Base-by-base conservation (phyloP, 2,113 vertebrate species). In the Paramisgurnus dabryanus region DNA sequence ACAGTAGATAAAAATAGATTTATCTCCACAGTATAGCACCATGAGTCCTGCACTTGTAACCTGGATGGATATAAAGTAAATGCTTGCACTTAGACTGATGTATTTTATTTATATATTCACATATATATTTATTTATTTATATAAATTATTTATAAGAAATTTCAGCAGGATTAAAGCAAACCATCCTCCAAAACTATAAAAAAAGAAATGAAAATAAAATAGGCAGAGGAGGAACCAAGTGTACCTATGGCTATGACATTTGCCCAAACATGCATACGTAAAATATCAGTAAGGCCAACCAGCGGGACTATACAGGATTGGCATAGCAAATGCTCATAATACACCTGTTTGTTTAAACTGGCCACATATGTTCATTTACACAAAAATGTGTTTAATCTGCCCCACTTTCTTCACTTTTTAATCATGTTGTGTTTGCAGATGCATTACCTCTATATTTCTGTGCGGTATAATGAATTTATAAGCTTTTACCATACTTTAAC, bases 21-120 rank as follows among this genome's bases (percentile, higher is more conserved):
- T 81, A 73, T 81, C 55, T 81, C 27, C 27, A 10, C 10, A 17
- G 22, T 12, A 66, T 53, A 58, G 65, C 79, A 81, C 74, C 53
- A 63, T 64, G 63, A 22, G 50, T 17, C 43, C 40, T 64, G 58
- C 7, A 63, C 3, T 41, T 17, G 57, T n/a, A 43, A 55, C 70
- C 27, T 47, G 55, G 0, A 8, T 64, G 39, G 50, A 78, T 45
- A 13, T n/a, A 2, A 69, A 22, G 58, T 43, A 64, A 60, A 58
- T 34, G 63, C 2, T 2, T 22, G 47, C n/a, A 9, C 17, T 61
- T 53, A 34, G 63, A 76, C 45, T 3, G 1, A 71, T n/a, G 12
- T 55, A 60, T 72, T 73, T 63, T 45, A 70, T 45, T 8, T 45
- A 45, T 45, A 45, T 22, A 22, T 22, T 22, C 22, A 22, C 22